Percentiles rank a stretch among this genome's conserved stretches.
Conservation (phyloP, 2,113 vertebrate species). For the Sardina pilchardus region DNA sequence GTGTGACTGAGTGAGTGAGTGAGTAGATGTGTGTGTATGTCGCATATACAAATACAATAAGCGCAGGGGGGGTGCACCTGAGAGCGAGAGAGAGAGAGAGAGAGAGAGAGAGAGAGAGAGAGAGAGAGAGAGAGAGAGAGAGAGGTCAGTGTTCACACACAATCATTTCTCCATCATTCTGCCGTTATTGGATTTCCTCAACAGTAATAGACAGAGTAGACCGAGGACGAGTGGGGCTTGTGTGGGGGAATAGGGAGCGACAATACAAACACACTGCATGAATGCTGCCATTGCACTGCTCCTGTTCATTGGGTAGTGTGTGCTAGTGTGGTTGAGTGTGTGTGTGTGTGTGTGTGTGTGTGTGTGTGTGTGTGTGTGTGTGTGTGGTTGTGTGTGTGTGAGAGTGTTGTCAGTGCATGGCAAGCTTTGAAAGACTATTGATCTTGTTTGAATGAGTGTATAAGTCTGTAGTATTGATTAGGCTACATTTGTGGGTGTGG, state of each 20-base stretch:
- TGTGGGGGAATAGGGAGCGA: not conserved
- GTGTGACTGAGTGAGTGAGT: no score
- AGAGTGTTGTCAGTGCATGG: not conserved
- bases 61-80: no score
- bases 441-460: conserved; percentile 24
- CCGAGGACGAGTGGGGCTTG: not conserved
- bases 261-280: no score
- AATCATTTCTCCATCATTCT: not conserved
- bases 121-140: not conserved
- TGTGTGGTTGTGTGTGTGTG: conserved; percentile 43
- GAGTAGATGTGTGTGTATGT: no score
- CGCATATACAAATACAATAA: not conserved
- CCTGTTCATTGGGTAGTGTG: no score
- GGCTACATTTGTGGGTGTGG: not conserved
- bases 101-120: not conserved
- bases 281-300: no score
- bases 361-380: conserved; percentile 20
- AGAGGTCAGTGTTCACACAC: not conserved
- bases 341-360: conserved; percentile 17
- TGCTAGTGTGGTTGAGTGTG: conserved; percentile 15
- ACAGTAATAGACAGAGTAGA: not conserved
- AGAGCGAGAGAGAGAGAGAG: not conserved
- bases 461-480: not conserved
- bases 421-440: conserved; percentile 42
- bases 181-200: not conserved